Conservation (phyloP, 2,888 invertebrate genomes). For the Gnatocerus cornutus region DNA sequence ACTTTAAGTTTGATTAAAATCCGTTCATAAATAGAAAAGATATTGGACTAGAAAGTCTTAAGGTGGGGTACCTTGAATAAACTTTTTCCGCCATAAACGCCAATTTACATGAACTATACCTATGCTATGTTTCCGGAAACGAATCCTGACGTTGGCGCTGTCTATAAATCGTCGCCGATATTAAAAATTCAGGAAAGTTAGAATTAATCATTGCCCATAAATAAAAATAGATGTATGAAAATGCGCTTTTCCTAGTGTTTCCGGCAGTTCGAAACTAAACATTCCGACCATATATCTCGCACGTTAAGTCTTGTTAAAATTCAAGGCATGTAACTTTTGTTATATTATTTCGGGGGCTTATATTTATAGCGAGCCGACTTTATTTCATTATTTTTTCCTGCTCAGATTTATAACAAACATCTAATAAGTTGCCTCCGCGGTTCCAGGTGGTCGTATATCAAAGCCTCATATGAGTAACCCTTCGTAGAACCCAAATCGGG, state of each 20-base stretch:
- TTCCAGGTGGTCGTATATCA: conserved; percentile 61
- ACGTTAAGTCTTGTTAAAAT: conserved; percentile 60
- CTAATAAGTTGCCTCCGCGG: conserved; percentile 65
- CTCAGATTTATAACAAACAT: conserved; percentile 66
- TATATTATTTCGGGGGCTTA: conserved; percentile 62
- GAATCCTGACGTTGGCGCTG: conserved; percentile 1
- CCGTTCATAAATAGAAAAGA: too few relatives aligned
- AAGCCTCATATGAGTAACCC: conserved; percentile 52
- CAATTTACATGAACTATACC: too few relatives aligned
- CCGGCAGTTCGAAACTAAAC: conserved; percentile 34
- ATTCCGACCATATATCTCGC: conserved; percentile 37
- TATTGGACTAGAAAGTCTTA: too few relatives aligned
- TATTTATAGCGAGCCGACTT: conserved; percentile 62
- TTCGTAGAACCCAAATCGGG: conserved; percentile 29
- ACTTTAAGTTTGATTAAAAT: too few relatives aligned
- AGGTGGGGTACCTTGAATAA: too few relatives aligned
- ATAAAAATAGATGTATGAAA: conserved; percentile 38
- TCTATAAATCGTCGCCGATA: conserved; percentile 35
- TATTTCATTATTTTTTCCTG: conserved; percentile 63
- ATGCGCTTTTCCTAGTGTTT: conserved; percentile 34
- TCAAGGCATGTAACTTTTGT: conserved; percentile 61
- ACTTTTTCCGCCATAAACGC: too few relatives aligned
- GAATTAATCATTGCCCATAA: conserved; percentile 40
- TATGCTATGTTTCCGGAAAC: conserved; percentile 18
- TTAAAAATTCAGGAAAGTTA: conserved; percentile 39